A percentile compares a stretch with the other conserved stretches of the same genome.
These are phyloP conservation scores for Melanotaenia parkinsoni DNA, from an alignment of 2,797 vertebrate species.

Conservation along the genomic window DNA sequence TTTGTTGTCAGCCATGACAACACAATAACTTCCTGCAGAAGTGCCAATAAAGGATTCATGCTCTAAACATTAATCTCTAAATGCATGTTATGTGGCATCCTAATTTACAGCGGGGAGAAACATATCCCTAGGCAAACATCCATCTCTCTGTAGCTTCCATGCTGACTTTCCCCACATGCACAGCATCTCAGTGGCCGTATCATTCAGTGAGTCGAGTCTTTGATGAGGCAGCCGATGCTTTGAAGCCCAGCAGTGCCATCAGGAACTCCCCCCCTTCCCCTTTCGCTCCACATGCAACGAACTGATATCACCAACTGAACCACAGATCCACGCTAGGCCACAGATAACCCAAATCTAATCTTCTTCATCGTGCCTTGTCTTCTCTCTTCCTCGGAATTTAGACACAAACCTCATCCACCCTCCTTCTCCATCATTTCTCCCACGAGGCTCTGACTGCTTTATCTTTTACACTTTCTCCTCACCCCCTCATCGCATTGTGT, in stretches of 20 bases:
- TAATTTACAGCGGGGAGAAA: conserved; percentile 40
- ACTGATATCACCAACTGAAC: conserved; percentile 44
- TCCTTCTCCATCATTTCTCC: conserved; percentile 8
- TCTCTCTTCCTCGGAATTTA: conserved; percentile 35
- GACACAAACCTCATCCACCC: conserved; percentile 21
- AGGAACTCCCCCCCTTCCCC: conserved; percentile 32
- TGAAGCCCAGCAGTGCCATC: conserved; percentile 65
- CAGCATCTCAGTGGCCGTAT: conserved; percentile 46
- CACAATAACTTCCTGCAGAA: conserved; percentile 11
- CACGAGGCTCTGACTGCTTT: conserved; percentile 42
- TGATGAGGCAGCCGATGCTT: conserved; percentile 62
- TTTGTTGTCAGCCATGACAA: conserved; percentile 12
- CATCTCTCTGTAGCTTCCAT: conserved; percentile 17
- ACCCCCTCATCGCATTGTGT: conserved; percentile 25
- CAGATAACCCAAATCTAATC: conserved; percentile 72
- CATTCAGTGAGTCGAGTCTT: conserved; percentile 54
- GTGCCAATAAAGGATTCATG: conserved; percentile 16
- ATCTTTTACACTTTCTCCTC: conserved; percentile 52
- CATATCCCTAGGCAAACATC: conserved; percentile 37
- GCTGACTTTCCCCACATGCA: conserved; percentile 22
- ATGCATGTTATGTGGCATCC: conserved; percentile 12
- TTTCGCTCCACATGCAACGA: conserved; percentile 48
- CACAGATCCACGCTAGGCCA: conserved; percentile 48
- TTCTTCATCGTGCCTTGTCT: conserved; percentile 51
- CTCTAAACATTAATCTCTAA: conserved; percentile 21